Conservation (phyloP, 2,797 vertebrate species). For the Chelonia mydas region DNA sequence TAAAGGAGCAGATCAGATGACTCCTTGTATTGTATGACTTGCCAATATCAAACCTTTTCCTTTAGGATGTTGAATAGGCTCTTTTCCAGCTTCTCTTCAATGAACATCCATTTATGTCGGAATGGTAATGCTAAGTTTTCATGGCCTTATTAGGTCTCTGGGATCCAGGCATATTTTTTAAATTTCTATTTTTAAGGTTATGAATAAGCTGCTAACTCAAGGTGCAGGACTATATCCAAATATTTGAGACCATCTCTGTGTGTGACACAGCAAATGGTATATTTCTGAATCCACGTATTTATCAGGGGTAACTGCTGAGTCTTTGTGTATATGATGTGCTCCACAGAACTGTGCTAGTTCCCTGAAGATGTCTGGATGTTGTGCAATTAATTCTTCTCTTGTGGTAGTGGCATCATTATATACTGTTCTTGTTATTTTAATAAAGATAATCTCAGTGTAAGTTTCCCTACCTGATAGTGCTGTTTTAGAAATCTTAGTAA, state of each 20-base stretch:
- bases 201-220: not conserved
- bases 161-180: not conserved
- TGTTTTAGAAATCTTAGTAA: not conserved
- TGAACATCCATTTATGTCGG: not conserved
- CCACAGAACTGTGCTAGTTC: not conserved
- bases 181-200: not conserved
- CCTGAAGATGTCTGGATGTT: not conserved
- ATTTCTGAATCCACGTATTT: not conserved
- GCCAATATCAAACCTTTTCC: not conserved
- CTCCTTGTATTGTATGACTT: not conserved
- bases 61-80: not conserved
- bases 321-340: not conserved
- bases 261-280: not conserved
- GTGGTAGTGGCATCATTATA: not conserved
- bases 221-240: not conserved
- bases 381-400: not conserved
- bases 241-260: not conserved
- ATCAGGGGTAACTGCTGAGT: not conserved
- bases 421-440: not conserved
- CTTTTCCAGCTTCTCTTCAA: not conserved
- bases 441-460: fast-evolving
- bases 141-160: not conserved
- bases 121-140: not conserved
- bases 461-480: not conserved
- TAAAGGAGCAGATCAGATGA: not conserved